Base-by-base conservation (phyloP, 2,888 invertebrate genomes). In the Imbricaverruca yamaguchii region DNA sequence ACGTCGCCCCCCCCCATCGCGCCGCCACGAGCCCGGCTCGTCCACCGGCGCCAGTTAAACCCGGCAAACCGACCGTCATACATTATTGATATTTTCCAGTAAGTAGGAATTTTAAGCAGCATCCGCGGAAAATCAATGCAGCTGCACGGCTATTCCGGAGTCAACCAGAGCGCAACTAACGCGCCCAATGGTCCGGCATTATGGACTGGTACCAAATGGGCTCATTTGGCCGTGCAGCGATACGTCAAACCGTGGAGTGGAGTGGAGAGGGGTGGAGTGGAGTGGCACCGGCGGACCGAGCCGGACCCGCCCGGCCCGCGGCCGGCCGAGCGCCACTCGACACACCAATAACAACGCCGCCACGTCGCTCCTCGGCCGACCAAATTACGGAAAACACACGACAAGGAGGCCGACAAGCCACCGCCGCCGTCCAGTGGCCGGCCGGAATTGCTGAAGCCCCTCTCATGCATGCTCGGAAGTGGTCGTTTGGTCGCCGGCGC, bases 171-270 rank as follows among this genome's bases (percentile, higher is more conserved):
- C 69, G 69, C 18, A 15, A 9, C 13, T 39, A 69, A 69, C 39
- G 69, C 69, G 15, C 8, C 18, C 69, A 69, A 69, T 69, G 69
- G 39, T 12, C 39, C 39, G 39, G 15, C 23, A 21, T 39, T 69
- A 69, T 69, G 69, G 69, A 12, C 69, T 15, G 39, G 39, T 15
- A 39, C 39, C 69, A 9, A 69, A 15, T 39, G 39, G 69, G 69
- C 69, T 69, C 69, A 69, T 69, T 69, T 53, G 69, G 69, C 69
- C 69, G 69, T 4, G 25, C 39, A 18, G 39, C 69, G 39, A 39
- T 69, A 39, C 39, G 39, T 69, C 69, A 39, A 69, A 89, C 39
- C 15, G 13, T 69, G 39, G 69, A 12, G 25, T 39, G 39, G 69
- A 59, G 59, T 15, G 12, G 57, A 13, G 57, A 13, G 10, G n/a